Evolutionary conservation across 2,888 invertebrate species (phyloP), one percentile per base, ranked within the genome.

Genomic region (Choristoneura rosaceana): DNA sequence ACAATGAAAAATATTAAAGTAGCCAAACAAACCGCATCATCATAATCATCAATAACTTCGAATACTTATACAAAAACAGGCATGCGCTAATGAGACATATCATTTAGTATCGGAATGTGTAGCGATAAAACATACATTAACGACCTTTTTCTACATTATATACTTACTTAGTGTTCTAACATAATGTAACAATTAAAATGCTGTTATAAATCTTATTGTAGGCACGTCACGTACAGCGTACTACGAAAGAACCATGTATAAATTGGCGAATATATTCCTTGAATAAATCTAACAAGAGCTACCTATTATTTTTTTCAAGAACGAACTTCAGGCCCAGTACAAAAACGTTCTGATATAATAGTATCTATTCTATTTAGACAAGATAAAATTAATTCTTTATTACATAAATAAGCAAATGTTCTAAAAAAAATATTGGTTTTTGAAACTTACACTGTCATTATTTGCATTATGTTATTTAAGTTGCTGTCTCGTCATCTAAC

Each of bases 31-130:
- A 12, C 43, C 43, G n/a, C 41, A 25, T 50, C 15, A 62, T 25
- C n/a, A 45, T 34, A n/a, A 65, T 33, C 71, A 63, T 71, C 25
- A 71, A 71, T 68, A 68, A 67, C 47, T 58, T 68, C 63, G 47
- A 62, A 61, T 55, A 68, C 58, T 25, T 25, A 25, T 25, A 33
- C 66, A 67, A 71, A 71, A 71, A 71, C 43, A 17, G 47, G 45
- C 45, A 45, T 12, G 67, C 47, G 58, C 62, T 71, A 68, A 71
- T 71, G 71, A 71, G 68, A 58, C 58, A 63, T 55, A 58, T 71
- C 58, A 68, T 71, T 71, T 50, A 50, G 55, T 63, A 67, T 59
- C 67, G 59, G 25, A 25, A 47, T 50, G 14, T 17, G 50, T 47
- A 15, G 17, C 47, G 62, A 58, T 68, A 62, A 43, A 71, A 58